Percentiles rank a stretch among this genome's conserved stretches.
These are phyloP conservation scores for Oenanthe oenanthe DNA, from an alignment of 2,113 vertebrate genomes.

Conservation along the genomic window DNA sequence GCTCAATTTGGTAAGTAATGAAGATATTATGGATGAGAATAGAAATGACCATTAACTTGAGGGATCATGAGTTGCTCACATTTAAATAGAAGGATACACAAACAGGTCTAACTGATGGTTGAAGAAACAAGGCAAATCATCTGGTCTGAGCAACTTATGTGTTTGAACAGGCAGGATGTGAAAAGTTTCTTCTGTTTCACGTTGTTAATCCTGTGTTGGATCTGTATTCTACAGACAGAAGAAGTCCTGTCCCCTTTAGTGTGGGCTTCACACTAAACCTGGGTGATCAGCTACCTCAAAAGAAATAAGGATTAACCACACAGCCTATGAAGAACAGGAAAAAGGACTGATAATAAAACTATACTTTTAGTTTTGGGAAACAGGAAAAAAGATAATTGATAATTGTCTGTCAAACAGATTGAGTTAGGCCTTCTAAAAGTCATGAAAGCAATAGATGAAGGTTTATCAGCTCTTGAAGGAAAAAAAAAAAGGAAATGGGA, in stretches of 20 bases:
- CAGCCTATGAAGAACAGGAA: background rate
- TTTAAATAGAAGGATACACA: constrained; percentile 12
- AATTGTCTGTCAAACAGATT: background rate
- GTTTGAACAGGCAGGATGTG: background rate
- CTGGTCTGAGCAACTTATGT: background rate
- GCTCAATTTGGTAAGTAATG: constrained; percentile 70
- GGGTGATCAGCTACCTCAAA: background rate
- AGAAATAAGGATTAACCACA: background rate
- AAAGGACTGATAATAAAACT: background rate
- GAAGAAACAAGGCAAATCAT: background rate
- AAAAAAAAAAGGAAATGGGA: background rate
- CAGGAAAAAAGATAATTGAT: background rate
- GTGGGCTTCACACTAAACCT: background rate
- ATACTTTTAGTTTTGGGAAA: background rate
- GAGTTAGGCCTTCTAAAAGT: background rate
- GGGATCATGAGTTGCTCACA: constrained; percentile 16
- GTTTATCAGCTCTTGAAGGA: background rate
- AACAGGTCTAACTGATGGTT: background rate
- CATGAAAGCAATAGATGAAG: background rate
- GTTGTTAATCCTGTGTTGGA: background rate
- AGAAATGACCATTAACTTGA: constrained; percentile 57
- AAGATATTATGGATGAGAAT: constrained; percentile 57
- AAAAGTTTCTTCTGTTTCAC: background rate
- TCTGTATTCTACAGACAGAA: background rate
- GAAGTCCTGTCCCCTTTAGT: background rate